These are phyloP conservation scores for Ceyx cyanopectus DNA, from an alignment of 2,113 vertebrate species.

Conservation along the genomic window DNA sequence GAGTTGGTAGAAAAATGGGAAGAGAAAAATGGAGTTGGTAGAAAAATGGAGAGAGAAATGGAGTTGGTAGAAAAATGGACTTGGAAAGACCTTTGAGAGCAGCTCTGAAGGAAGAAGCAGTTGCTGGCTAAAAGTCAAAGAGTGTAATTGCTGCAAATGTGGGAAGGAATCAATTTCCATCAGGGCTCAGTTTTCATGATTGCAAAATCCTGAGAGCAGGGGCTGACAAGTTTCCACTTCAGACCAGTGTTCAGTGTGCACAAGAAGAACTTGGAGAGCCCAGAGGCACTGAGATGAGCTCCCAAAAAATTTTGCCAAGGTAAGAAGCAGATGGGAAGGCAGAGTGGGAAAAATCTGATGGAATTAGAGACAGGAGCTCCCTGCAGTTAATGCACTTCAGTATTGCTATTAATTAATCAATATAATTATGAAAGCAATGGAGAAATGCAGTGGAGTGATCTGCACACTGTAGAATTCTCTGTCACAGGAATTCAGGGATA, in stretches of 20 bases:
- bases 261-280: background rate
- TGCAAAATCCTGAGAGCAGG: background rate
- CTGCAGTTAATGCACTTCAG: background rate
- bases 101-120: background rate
- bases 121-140: background rate
- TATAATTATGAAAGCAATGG: background rate
- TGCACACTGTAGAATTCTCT: background rate
- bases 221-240: background rate
- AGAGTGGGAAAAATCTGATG: background rate
- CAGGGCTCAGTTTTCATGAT: constrained; percentile 16
- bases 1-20: too few relatives aligned
- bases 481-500: background rate
- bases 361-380: background rate
- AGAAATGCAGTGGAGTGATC: background rate
- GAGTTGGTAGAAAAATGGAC: background rate
- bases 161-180: constrained; percentile 27
- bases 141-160: background rate
- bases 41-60: too few relatives aligned
- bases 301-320: background rate
- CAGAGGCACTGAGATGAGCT: background rate
- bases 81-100: constrained; percentile 6
- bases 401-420: background rate
- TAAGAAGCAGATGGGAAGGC: background rate
- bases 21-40: too few relatives aligned
- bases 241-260: background rate